Evolutionary conservation across 2,113 vertebrate genomes (phyloP).

Genomic region (Seriola quinqueradiata): DNA sequence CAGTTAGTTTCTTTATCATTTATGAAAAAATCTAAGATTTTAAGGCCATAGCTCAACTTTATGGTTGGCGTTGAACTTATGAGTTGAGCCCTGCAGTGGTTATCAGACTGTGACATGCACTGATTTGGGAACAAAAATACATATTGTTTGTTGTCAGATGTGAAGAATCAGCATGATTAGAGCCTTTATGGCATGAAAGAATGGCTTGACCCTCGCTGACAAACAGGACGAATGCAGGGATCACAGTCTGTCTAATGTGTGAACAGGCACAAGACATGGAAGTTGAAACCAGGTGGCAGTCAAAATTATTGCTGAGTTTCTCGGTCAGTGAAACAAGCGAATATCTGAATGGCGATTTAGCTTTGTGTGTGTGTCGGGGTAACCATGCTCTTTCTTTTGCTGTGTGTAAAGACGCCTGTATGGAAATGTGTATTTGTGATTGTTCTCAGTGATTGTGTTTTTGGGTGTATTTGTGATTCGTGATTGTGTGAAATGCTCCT

Average conservation of each 20-base stretch:
- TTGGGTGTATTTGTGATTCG: conserved; percentile 38
- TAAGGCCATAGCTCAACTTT: background rate
- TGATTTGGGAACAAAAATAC: background rate
- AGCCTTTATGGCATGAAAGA: background rate
- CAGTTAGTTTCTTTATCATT: background rate
- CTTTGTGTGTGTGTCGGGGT: conserved; percentile 3
- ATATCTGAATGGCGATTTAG: conserved; percentile 20
- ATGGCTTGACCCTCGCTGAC: background rate
- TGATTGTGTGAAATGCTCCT: conserved; percentile 50
- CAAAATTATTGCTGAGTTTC: conserved; percentile 8
- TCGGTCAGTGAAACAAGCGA: conserved; percentile 1
- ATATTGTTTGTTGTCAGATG: background rate
- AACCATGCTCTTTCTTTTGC: background rate
- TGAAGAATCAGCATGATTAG: background rate
- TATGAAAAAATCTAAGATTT: background rate
- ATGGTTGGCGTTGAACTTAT: background rate
- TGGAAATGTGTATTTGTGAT: conserved; percentile 73
- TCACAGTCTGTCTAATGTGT: background rate
- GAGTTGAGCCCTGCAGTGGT: background rate
- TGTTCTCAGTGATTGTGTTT: conserved; percentile 44
- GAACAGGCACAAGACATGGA: background rate
- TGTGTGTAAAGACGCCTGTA: conserved; percentile 64
- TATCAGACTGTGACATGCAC: conserved; percentile 31
- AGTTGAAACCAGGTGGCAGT: conserved; percentile 23
- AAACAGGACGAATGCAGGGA: background rate